These are phyloP conservation scores for Pungitius pungitius DNA, from an alignment of 2,113 vertebrate genomes.

Conservation along the genomic window DNA sequence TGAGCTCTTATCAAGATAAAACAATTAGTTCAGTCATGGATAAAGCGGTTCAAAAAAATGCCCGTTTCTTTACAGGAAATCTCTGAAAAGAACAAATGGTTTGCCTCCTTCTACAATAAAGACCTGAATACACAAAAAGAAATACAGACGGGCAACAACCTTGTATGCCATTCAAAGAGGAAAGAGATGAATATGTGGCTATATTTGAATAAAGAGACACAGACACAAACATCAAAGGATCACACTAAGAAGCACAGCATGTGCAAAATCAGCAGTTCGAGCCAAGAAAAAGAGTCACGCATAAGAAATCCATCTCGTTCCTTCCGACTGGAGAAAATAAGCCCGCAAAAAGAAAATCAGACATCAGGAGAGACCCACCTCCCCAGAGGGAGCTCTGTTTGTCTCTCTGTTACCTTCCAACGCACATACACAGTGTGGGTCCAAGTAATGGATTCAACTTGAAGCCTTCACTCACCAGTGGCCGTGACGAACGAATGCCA, in stretches of 20 bases:
- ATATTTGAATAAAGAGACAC: constrained; percentile 16
- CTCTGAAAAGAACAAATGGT: constrained; percentile 8
- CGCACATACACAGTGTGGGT: background rate
- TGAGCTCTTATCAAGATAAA: constrained; percentile 23
- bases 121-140: constrained; percentile 4
- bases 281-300: constrained; percentile 54
- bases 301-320: constrained; percentile 49
- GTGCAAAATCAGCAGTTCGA: constrained; percentile 46
- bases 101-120: constrained; percentile 6
- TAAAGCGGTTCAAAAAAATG: constrained; percentile 21
- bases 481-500: background rate
- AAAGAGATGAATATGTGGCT: constrained; percentile 43
- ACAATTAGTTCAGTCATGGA: constrained; percentile 23
- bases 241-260: constrained; percentile 41
- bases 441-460: background rate
- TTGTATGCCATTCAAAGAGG: constrained; percentile 14
- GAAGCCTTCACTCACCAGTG: background rate
- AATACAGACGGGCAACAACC: background rate
- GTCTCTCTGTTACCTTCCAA: constrained; percentile 38
- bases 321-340: constrained; percentile 31
- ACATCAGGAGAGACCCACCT: constrained; percentile 38
- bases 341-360: constrained; percentile 45
- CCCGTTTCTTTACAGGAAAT: constrained; percentile 5
- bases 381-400: constrained; percentile 48
- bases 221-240: background rate